Evolutionary conservation across 2,888 invertebrate genomes (phyloP), one percentile per base, ranked within the genome.

Genomic region (Tuberolachnus salignus): DNA sequence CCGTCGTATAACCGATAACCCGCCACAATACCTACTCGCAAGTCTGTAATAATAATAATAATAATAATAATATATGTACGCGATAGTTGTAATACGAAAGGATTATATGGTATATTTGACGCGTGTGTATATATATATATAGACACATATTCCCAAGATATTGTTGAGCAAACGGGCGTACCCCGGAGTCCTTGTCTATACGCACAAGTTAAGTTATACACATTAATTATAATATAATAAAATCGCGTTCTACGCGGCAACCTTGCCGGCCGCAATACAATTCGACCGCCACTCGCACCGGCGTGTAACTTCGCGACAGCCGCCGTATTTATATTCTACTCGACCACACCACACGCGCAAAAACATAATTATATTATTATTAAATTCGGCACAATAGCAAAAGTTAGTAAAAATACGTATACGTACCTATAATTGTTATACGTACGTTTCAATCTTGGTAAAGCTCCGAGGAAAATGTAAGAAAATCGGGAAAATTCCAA

Each of bases 161-260:
- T 34, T 19, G 23, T 9, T 66, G 11, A 42, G 63, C 59, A 34
- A 63, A 51, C 73, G 63, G 59, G 49, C 34, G 19, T 73, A 73
- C 21, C 63, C 53, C 26, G 26, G 9, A 53, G 67, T 75, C 75
- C 75, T 75, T 75, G 75, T 49, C 13, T 46, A 8, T 6, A 26
- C 66, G 16, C n/a, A 51, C 42, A 42, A 21, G 61, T 53, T 23
- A 13, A 16, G 34, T 9, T 23, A 23, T 8, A 46, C 34, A 72
- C 46, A 55, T 75, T 66, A 66, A 66, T 63, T 53, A 75, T 67
- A 46, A 57, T 75, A n/a, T n/a, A n/a, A n/a, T n/a, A n/a, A n/a
- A n/a, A n/a, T n/a, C n/a, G n/a, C 42, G 26, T 75, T 44, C 55
- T 46, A 26, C 23, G 23, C 21, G 19, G 21, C 49, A 67, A 75